Conservation (phyloP, 2,797 vertebrate genomes). For the Lutjanus argentimaculatus region DNA sequence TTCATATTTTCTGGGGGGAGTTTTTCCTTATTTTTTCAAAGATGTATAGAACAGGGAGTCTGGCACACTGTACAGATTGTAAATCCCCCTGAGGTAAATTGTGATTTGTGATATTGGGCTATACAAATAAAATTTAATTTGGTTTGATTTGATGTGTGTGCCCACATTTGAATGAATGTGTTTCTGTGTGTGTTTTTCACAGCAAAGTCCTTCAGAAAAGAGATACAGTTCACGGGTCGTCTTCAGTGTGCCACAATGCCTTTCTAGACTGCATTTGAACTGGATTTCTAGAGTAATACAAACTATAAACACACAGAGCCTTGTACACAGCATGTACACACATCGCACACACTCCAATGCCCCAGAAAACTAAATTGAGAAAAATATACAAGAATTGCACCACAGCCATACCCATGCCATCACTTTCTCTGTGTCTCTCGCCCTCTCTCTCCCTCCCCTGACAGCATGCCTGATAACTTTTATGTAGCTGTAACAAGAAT, state of each 20-base stretch:
- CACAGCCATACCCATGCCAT: constrained; percentile 40
- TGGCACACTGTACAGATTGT: too few species aligned
- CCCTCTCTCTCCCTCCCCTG: constrained; percentile 21
- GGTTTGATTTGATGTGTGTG: neutral
- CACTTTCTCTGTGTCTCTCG: constrained; percentile 31
- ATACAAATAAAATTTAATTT: too few species aligned
- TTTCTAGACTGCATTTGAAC: constrained; percentile 34
- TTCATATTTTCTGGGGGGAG: too few species aligned
- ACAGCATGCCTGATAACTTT: constrained; percentile 66
- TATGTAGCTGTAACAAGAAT: constrained; percentile 72
- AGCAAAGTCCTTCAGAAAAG: neutral
- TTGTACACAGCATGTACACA: constrained; percentile 15
- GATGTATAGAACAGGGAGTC: too few species aligned
- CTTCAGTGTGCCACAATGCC: neutral
- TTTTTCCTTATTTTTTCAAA: too few species aligned
- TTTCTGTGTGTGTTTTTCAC: neutral
- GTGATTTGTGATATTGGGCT: too few species aligned
- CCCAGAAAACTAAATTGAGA: constrained; percentile 63
- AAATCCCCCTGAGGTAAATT: too few species aligned
- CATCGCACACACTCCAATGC: constrained; percentile 27
- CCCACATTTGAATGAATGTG: neutral
- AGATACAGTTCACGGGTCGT: constrained; percentile 3
- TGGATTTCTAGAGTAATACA: constrained; percentile 28
- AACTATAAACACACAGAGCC: constrained; percentile 8
- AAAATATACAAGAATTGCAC: constrained; percentile 59